Evolutionary conservation across 2,888 invertebrate genomes (phyloP), one percentile per base, ranked within the genome.

Genomic region (Eustalomyia histrio): DNA sequence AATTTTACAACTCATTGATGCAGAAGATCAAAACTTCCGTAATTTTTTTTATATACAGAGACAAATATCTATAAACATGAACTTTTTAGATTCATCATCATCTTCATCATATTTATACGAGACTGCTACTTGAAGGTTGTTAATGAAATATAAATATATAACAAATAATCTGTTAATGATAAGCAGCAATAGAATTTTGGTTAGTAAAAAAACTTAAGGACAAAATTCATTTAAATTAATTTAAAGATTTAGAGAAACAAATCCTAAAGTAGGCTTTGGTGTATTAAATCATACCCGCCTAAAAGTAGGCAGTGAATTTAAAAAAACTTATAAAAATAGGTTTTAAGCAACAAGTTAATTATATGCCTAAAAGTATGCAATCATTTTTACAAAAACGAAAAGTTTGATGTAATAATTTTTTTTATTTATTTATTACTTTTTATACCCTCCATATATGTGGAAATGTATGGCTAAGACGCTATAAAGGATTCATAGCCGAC

Each of bases 1-100:
- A 88, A 88, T 88, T 88, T 88, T 85, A 88, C 89, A 88, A 89
- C 81, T 87, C 88, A 89, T 89, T 88, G 89, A 89, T 88, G 88
- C 89, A 88, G 89, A 88, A 88, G 88, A 88, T 88, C 88, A 88
- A 88, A 81, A 89, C 88, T 89, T 89, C 88, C 87, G 63, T 75
- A 21, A 43, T 53, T 53, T 61, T 72, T 78, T 18, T 1, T 18
- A 18, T 53, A 18, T 21, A 57, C 16, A n/a, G n/a, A n/a, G n/a
- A n/a, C n/a, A 29, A 1, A 8, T 57, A 57, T 57, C 16, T 24
- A n/a, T 55, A 29, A 52, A 52, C 5, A 18, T 18, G 24, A 24
- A n/a, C 61, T 43, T 55, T 14, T 21, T 14, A 3, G 18, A 18
- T 33, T 67, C 43, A 7, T 18, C 43, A 61, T 14, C 24, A 1